Conservation (phyloP, 2,113 vertebrate genomes). For the Pontoporia blainvillei region DNA sequence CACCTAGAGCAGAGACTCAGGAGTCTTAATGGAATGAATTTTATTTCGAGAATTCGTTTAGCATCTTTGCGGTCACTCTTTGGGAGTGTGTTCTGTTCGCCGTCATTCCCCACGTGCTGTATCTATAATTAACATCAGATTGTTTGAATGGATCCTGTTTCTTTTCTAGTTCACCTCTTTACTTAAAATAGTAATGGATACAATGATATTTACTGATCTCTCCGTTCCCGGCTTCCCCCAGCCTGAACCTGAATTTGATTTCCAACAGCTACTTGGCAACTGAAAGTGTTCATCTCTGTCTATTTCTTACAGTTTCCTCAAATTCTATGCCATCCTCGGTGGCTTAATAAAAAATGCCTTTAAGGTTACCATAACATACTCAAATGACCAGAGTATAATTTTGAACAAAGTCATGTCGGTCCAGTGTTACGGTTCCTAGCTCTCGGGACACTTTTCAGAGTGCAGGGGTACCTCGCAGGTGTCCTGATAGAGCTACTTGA, state of each 20-base stretch:
- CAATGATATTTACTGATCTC: neutral
- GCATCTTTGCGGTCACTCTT: neutral
- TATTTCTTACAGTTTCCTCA: neutral
- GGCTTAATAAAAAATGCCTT: neutral
- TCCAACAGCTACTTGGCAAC: neutral
- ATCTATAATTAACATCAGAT: neutral
- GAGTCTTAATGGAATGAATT: neutral
- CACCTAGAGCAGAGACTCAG: neutral
- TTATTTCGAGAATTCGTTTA: neutral
- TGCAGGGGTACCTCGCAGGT: neutral
- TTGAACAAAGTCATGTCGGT: neutral
- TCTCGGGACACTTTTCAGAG: neutral
- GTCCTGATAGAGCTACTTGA: neutral
- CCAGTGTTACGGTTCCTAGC: neutral
- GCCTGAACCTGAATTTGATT: neutral
- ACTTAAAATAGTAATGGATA: neutral
- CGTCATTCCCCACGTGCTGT: neutral
- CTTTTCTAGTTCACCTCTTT: neutral
- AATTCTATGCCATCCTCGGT: neutral
- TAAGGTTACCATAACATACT: neutral
- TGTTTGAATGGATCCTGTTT: neutral
- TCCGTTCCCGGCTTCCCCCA: neutral
- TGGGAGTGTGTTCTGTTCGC: neutral
- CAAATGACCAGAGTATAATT: neutral
- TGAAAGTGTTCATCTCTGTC: conserved; percentile 21